Evolutionary conservation across 2,113 vertebrate species (phyloP).

Genomic region (Puntigrus tetrazona): DNA sequence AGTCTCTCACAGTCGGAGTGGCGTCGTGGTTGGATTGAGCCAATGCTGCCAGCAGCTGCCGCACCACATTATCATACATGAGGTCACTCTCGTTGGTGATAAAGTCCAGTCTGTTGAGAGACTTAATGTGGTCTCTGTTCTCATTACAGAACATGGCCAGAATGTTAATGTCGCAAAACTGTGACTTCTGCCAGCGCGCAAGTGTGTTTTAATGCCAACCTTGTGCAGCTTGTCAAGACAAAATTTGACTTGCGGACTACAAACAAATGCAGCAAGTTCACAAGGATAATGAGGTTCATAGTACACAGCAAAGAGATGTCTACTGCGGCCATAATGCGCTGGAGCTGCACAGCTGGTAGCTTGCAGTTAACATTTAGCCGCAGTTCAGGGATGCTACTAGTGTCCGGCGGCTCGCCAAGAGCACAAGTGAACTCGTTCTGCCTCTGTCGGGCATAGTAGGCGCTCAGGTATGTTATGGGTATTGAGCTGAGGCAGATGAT

Average conservation of each 20-base stretch:
- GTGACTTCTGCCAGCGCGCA: conserved; percentile 97
- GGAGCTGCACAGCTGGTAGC: conserved; percentile 93
- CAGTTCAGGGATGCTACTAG: conserved; percentile 80
- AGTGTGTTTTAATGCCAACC: conserved; percentile 95
- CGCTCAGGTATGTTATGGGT: conserved; percentile 93
- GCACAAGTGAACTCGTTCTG: conserved; percentile 97
- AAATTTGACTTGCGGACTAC: conserved; percentile 99
- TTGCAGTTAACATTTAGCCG: conserved; percentile 93
- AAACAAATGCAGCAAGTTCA: conserved; percentile 95
- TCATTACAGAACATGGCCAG: conserved; percentile 99
- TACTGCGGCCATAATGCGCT: conserved; percentile 93
- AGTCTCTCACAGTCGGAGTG: conserved; percentile 92
- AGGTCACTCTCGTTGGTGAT: conserved; percentile 98
- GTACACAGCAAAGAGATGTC: conserved; percentile 91
- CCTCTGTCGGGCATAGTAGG: conserved; percentile 93
- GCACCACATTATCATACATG: conserved; percentile 99
- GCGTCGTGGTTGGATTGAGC: conserved; percentile 96
- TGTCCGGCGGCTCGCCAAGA: conserved; percentile 87
- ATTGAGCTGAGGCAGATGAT: conserved; percentile 96
- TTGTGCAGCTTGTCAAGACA: conserved; percentile 98
- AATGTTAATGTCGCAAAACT: conserved; percentile 99
- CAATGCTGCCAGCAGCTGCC: conserved; percentile 91
- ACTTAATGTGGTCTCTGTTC: conserved; percentile 99
- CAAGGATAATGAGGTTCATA: conserved; percentile 94
- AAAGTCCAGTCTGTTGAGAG: conserved; percentile 95